Base-by-base conservation (phyloP, 1,140 invertebrate genomes). In the Drosophila nigromelanica region DNA sequence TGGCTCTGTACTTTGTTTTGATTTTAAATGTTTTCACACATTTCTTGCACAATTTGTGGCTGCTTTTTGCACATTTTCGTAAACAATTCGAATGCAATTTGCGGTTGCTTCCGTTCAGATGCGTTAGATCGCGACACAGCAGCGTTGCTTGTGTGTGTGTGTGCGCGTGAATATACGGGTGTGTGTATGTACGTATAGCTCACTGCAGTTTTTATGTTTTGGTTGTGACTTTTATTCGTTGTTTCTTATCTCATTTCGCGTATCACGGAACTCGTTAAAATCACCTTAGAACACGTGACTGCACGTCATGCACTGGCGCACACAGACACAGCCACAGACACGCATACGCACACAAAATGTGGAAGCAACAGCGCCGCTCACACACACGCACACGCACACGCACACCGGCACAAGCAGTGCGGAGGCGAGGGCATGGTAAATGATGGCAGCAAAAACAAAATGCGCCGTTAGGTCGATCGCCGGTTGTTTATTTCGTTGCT, bases 221-320 rank as follows among this genome's bases (percentile, higher is more conserved):
- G 24, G 45, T 39, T 43, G 66, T 42, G 63, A 59, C 33, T 60
- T 60, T 68, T 60, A 21, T 55, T 35, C 24, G 63, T 62, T 56
- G 60, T 77, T 86, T 71, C 83, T 87, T 87, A 87, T 87, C 83
- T 89, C 60, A 89, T 83, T 76, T 82, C 76, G 83, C 83, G 79
- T 83, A 87, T 89, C 83, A 79, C 83, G 83, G 83, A 87, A 80
- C 83, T 89, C 83, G 83, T 89, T 89, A 87, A 87, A 83, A 87
- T 89, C 83, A 83, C 79, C 83, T 89, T 77, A 77, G 73, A 82
- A 87, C 83, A 87, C 83, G 79, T 87, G 83, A 89, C 76, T 89
- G 83, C 76, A 87, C 69, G 60, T 55, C 39, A 60, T 73, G 72
- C 72, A 62, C 43, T 35, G 33, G 33, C 33, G 33, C 33, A 35